Base-by-base conservation (phyloP, 2,797 vertebrate genomes). In the Typhlichthys eigenmanni region DNA sequence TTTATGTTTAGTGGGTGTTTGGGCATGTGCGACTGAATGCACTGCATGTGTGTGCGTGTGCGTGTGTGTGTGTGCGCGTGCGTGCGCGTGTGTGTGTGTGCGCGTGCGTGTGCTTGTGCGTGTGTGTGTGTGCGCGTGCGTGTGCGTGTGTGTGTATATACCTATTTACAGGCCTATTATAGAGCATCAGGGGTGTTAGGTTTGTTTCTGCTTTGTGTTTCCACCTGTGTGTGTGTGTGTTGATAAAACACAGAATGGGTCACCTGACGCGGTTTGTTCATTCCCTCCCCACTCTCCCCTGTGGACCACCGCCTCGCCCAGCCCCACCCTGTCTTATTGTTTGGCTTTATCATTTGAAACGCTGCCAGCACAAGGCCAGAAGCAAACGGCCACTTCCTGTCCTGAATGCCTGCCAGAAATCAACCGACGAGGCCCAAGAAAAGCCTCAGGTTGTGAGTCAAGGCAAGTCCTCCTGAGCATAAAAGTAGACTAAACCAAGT, bases 211-310 rank as follows among this genome's bases (percentile, higher is more conserved):
- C 77, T 78, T 65, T 60, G 69, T 72, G 78, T 79, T 76, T 77
- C 71, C 51, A 29, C 47, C 4, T 24, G 17, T 47, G 45, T 47
- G 83, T 80, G 76, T 13, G 66, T 66, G 83, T 74, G 58, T 45
- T 76, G 58, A 78, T 72, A 76, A 82, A 83, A 79, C 58, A 56
- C 72, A 0, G 2, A 60, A 76, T 65, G 63, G 64, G 81, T 88
- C 70, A 89, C 82, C 82, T 87, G 87, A 87, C 78, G 81, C 76
- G 76, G 71, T 79, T 71, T 74, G 7, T 9, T 38, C 9, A 9
- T 38, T 85, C 71, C 72, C 76, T 66, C 62, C 2, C 56, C 29
- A 1, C 70, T 1, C 78, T 74, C 80, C 68, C 34, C 69, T 69
- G 75, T 80, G 62, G 53, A 64, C 71, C 68, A 67, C 60, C 62